A percentile compares a stretch with the other conserved stretches of the same genome.
These are phyloP conservation scores for Pao palembangensis DNA, from an alignment of 2,113 vertebrate species.

Conservation along the genomic window DNA sequence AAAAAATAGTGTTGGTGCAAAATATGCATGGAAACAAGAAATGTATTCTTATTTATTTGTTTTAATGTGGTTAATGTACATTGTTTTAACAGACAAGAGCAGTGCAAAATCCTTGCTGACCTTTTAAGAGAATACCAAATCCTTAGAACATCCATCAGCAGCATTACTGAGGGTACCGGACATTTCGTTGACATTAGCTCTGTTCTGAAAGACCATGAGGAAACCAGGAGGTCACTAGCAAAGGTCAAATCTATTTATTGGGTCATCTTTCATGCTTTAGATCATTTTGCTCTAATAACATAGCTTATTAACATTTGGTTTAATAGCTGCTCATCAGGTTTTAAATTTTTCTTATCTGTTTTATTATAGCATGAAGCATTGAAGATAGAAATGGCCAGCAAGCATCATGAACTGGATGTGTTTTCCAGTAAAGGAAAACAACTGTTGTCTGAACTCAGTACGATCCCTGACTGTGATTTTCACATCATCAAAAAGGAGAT, in stretches of 20 bases:
- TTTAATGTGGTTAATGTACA: neutral
- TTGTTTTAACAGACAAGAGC: constrained; percentile 80
- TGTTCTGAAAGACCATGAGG: constrained; percentile 84
- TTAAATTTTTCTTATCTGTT: too few species aligned
- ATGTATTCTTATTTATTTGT: neutral
- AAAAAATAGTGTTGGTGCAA: neutral
- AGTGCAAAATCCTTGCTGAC: constrained; percentile 81
- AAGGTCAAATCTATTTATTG: constrained; percentile 75
- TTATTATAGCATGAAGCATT: constrained; percentile 82
- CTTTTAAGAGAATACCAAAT: constrained; percentile 88
- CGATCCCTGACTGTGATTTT: constrained; percentile 80
- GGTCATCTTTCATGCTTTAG: neutral
- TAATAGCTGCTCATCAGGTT: too few species aligned
- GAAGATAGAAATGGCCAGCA: constrained; percentile 80
- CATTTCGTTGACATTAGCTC: constrained; percentile 75
- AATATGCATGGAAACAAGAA: neutral
- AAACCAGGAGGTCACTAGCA: constrained; percentile 80
- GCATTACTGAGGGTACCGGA: constrained; percentile 80
- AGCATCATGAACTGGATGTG: constrained; percentile 83
- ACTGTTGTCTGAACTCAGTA: constrained; percentile 84
- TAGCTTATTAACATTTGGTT: too few species aligned
- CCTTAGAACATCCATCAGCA: constrained; percentile 78
- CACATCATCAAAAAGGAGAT: constrained; percentile 80
- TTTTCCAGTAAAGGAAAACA: constrained; percentile 90
- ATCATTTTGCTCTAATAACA: neutral